Conservation (phyloP, 2,113 vertebrate species). For the Chaetura pelagica region DNA sequence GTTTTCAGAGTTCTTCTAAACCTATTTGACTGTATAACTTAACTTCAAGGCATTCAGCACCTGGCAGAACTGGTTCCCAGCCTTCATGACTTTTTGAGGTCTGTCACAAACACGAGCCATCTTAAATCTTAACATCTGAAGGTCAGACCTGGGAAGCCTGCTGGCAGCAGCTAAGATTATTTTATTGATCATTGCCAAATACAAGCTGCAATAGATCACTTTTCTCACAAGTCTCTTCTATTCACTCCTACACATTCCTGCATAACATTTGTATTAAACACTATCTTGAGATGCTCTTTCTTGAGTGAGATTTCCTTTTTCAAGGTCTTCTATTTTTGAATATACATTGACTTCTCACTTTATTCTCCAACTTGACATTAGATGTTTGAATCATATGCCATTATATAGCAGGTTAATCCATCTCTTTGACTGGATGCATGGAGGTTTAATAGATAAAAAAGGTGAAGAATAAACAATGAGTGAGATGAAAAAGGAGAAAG, state of each 20-base stretch:
- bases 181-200: background rate
- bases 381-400: background rate
- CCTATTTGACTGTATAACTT: background rate
- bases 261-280: slow-evolving; percentile 11
- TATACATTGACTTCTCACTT: background rate
- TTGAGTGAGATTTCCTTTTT: slow-evolving; percentile 17
- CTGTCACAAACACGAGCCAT: background rate
- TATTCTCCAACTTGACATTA: slow-evolving; percentile 25
- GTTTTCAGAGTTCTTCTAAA: background rate
- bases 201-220: background rate
- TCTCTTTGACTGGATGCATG: slow-evolving; percentile 39
- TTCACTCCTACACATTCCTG: background rate
- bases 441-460: slow-evolving; percentile 52
- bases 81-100: background rate
- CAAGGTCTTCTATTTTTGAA: slow-evolving; percentile 36
- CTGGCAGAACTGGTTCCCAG: background rate
- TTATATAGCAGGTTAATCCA: slow-evolving; percentile 27
- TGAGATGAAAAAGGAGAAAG: background rate
- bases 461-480: slow-evolving; percentile 25
- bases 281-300: background rate
- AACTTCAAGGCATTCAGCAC: background rate
- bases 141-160: background rate
- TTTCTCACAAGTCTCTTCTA: background rate
- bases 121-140: background rate
- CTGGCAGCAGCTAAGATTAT: background rate